A percentile compares a stretch with the other conserved stretches of the same genome.
Evolutionary conservation across 2,888 invertebrate genomes (phyloP).

Genomic region (Lathronympha strigana): DNA sequence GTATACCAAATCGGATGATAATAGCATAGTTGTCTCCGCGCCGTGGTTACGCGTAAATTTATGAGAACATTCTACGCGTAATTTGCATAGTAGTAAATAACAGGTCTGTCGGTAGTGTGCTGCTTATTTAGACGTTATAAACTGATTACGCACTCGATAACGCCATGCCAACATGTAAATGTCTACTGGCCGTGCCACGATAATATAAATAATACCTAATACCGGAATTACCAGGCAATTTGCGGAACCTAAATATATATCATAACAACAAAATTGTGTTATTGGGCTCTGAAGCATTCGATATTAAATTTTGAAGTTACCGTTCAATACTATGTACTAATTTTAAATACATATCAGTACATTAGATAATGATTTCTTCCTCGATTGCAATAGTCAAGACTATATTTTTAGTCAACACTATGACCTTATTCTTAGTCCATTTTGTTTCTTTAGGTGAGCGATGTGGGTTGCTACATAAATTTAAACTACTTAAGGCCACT

Average conservation of each 20-base stretch:
- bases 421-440: no score
- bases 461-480: no score
- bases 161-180: conserved; percentile 64
- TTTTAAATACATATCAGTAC: no score
- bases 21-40: conserved; percentile 63
- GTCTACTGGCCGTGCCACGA: conserved; percentile 56
- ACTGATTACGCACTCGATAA: conserved; percentile 74
- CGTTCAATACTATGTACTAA: not conserved
- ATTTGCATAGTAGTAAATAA: conserved; percentile 74
- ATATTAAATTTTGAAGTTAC: not conserved
- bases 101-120: conserved; percentile 63
- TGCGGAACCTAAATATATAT: conserved; percentile 34
- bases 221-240: conserved; percentile 38
- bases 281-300: conserved; percentile 6
- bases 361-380: no score
- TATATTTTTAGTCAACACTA: no score
- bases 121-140: conserved; percentile 75
- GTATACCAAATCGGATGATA: conserved; percentile 46
- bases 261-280: conserved; percentile 24
- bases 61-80: conserved; percentile 63
- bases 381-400: no score
- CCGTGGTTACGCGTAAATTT: conserved; percentile 59
- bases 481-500: no score
- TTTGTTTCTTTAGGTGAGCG: no score
- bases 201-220: conserved; percentile 50